These are phyloP conservation scores for Chesias legatella DNA, from an alignment of 2,888 invertebrate species.

Conservation along the genomic window DNA sequence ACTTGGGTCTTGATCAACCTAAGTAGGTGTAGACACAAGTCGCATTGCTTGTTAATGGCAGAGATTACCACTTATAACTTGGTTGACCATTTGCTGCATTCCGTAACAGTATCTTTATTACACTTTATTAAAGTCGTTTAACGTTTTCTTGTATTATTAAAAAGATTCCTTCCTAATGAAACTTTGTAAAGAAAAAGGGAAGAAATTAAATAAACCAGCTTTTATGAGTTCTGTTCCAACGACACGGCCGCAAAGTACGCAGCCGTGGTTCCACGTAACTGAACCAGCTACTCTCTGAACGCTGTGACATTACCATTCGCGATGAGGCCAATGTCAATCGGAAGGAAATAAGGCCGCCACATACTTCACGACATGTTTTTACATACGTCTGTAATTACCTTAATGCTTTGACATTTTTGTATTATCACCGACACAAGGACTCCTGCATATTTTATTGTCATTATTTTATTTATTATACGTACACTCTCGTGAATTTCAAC, in stretches of 20 bases:
- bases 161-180: too few relatives aligned
- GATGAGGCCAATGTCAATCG: slow-evolving; percentile 33
- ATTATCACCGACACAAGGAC: slow-evolving; percentile 10
- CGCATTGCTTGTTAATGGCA: too few relatives aligned
- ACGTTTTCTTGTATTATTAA: too few relatives aligned
- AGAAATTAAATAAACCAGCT: too few relatives aligned
- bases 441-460: slow-evolving; percentile 2
- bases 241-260: not conserved
- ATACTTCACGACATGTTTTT: slow-evolving; percentile 17
- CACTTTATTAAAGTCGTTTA: too few relatives aligned
- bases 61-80: too few relatives aligned
- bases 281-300: not conserved
- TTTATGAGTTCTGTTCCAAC: not conserved
- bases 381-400: slow-evolving; percentile 12
- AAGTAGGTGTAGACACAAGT: too few relatives aligned
- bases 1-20: too few relatives aligned
- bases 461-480: not conserved
- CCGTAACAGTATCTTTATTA: too few relatives aligned
- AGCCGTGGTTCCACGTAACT: slow-evolving; percentile 5
- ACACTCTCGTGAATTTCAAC: too few relatives aligned
- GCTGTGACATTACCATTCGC: slow-evolving; percentile 23
- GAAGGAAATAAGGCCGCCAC: slow-evolving; percentile 37
- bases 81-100: too few relatives aligned
- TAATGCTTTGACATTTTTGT: slow-evolving; percentile 16
- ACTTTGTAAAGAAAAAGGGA: too few relatives aligned